Percentiles rank a stretch among this genome's conserved stretches.
phyloP scores from a whole-genome alignment of 2,888 invertebrate genomes.

The Trichacis sp. region DNA sequence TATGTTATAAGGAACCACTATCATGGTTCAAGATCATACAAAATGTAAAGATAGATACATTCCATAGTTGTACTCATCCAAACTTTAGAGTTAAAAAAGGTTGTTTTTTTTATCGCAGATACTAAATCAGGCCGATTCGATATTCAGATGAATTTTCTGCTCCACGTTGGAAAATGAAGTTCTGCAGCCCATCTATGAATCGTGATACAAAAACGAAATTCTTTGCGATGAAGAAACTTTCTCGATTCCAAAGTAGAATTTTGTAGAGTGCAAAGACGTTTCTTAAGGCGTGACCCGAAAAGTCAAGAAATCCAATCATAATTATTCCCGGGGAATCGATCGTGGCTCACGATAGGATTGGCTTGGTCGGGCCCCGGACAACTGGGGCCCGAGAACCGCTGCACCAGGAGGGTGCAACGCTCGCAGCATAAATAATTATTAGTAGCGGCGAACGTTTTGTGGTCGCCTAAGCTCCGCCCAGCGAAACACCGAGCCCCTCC shows the following conservation, averaged over 20 bases:
- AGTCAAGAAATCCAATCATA: constrained; percentile 66
- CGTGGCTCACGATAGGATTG: constrained; percentile 65
- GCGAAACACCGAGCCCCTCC: constrained; percentile 65
- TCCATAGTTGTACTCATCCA: too few species aligned
- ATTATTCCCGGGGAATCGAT: constrained; percentile 67
- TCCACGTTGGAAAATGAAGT: too few species aligned
- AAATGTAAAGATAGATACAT: too few species aligned
- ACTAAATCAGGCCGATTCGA: too few species aligned
- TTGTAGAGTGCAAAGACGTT: too few species aligned
- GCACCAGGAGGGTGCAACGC: constrained; percentile 55
- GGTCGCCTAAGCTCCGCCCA: constrained; percentile 66
- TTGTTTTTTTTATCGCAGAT: too few species aligned
- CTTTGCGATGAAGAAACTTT: constrained; percentile 4
- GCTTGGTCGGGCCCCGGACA: constrained; percentile 50
- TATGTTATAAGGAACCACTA: too few species aligned
- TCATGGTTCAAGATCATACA: too few species aligned
- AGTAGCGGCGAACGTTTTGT: constrained; percentile 64
- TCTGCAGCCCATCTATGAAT: too few species aligned
- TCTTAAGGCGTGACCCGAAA: constrained; percentile 51
- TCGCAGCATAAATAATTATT: constrained; percentile 68
- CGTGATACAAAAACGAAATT: too few species aligned
- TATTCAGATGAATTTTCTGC: too few species aligned
- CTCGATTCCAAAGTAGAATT: constrained; percentile 36
- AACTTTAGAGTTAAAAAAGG: too few species aligned
- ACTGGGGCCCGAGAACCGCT: constrained; percentile 42